Evolutionary conservation across 2,888 invertebrate species (phyloP), one percentile per base, ranked within the genome.

Genomic region (Notodromas monacha): DNA sequence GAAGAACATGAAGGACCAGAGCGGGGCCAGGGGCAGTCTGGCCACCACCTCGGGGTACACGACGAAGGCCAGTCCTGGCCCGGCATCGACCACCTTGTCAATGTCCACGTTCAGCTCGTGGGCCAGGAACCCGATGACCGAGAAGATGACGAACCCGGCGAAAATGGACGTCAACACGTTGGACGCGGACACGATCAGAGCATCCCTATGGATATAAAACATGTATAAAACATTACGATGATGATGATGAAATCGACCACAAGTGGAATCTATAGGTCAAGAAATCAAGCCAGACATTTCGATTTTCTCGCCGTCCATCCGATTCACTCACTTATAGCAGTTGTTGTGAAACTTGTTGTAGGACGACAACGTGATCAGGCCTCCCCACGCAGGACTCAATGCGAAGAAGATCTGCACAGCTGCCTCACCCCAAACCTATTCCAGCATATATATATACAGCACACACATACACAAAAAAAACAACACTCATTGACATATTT

Each of bases 321-420:
- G 10, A 11, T 6, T 15, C 33, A 51, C 55, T 54, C 47, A 65
- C 65, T 62, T 62, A 48, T 68, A 69, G 41, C 68, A 67, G 43
- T 74, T 68, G 48, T 73, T 74, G 33, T 65, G 59, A 46, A 76
- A 76, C 43, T 67, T 65, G 50, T 73, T 76, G 47, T 74, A 76
- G 12, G 70, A 70, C 30, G 73, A 67, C 32, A 77, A 56, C 2
- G 73, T 74, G 31, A 74, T 72, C 10, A 76, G 56, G 26, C 74
- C 76, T 30, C 76, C 76, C 67, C 74, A 73, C 31, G 73, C 69
- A 3, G 70, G 70, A 40, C 72, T 70, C 14, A 76, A 50, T 1
- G 74, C 72, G 46, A 73, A 77, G 50, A 77, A 76, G 42, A 74
- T 73, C 49, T 76, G 74, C 13, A 72, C 68, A 1, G 70, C 69